phyloP scores from a whole-genome alignment of 1,140 invertebrate species.

The Drosophila carrolli region DNA sequence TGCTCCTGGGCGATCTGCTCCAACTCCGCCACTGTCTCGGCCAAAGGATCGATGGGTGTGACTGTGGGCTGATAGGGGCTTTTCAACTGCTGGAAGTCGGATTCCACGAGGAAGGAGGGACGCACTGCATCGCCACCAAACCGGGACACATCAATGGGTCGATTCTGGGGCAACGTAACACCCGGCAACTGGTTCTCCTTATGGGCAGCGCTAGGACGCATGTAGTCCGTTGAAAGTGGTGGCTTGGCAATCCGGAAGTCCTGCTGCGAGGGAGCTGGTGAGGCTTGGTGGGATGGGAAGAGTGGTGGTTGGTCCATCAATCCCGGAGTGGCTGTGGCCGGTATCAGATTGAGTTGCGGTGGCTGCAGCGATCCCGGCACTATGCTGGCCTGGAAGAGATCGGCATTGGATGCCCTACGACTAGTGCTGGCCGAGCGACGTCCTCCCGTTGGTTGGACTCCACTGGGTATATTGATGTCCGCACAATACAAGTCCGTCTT shows the following conservation, averaged over 20 bases:
- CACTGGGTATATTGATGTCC: conserved; percentile 76
- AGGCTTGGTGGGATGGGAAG: conserved; percentile 58
- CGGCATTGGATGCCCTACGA: conserved; percentile 77
- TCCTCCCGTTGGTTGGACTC: conserved; percentile 17
- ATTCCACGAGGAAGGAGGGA: conserved; percentile 49
- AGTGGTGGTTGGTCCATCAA: conserved; percentile 45
- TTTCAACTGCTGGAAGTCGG: conserved; percentile 50
- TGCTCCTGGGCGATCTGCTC: conserved; percentile 66
- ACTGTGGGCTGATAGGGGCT: conserved; percentile 60
- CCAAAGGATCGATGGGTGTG: conserved; percentile 60
- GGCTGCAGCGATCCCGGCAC: conserved; percentile 56
- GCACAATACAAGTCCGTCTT: conserved; percentile 77
- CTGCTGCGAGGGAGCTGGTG: conserved; percentile 53
- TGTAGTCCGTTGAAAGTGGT: conserved; percentile 71
- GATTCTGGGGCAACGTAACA: conserved; percentile 67
- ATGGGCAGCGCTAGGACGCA: conserved; percentile 74
- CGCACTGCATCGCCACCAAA: conserved; percentile 69
- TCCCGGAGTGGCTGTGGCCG: conserved; percentile 62
- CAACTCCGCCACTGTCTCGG: conserved; percentile 65
- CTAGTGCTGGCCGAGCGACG: conserved; percentile 73
- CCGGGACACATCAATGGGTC: conserved; percentile 76
- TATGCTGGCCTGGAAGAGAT: conserved; percentile 70
- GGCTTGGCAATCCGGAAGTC: conserved; percentile 74
- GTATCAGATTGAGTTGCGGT: conserved; percentile 76
- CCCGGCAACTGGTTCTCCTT: conserved; percentile 47